Conservation (phyloP, 2,113 vertebrate species). For the Glaucomys volans region DNA sequence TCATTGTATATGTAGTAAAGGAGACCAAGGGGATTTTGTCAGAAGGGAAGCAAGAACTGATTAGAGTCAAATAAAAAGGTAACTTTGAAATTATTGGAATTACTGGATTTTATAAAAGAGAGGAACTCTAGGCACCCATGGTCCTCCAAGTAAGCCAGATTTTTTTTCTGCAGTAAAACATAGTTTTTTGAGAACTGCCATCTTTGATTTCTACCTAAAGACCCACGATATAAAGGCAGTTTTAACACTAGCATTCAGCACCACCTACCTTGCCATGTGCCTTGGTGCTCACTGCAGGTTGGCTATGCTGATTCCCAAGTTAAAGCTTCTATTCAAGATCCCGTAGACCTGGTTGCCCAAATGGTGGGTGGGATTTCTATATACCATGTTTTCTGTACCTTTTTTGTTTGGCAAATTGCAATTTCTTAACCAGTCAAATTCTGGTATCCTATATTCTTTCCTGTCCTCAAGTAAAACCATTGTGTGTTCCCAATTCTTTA, state of each 20-base stretch:
- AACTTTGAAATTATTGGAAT: conserved; percentile 44
- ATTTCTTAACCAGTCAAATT: background rate
- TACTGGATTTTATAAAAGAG: conserved; percentile 25
- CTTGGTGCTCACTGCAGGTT: background rate
- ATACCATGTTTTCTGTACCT: background rate
- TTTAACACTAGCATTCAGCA: background rate
- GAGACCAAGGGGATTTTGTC: conserved; percentile 54
- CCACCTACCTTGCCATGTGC: background rate
- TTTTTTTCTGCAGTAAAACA: background rate
- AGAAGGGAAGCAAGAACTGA: conserved; percentile 62
- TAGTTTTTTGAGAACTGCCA: background rate
- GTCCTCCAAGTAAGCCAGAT: conserved; percentile 7
- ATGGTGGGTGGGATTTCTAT: background rate
- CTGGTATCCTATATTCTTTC: background rate
- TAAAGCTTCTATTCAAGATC: background rate
- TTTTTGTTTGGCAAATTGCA: background rate
- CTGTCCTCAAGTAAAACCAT: background rate
- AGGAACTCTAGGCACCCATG: background rate
- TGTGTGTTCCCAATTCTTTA: background rate
- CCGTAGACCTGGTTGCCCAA: background rate
- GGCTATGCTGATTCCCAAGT: background rate
- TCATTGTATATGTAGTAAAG: conserved; percentile 18
- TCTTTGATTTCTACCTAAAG: background rate
- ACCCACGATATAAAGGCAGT: background rate
- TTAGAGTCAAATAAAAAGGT: conserved; percentile 58